phyloP scores from a whole-genome alignment of 2,113 vertebrate species.

The Variabilichromis moorii region DNA sequence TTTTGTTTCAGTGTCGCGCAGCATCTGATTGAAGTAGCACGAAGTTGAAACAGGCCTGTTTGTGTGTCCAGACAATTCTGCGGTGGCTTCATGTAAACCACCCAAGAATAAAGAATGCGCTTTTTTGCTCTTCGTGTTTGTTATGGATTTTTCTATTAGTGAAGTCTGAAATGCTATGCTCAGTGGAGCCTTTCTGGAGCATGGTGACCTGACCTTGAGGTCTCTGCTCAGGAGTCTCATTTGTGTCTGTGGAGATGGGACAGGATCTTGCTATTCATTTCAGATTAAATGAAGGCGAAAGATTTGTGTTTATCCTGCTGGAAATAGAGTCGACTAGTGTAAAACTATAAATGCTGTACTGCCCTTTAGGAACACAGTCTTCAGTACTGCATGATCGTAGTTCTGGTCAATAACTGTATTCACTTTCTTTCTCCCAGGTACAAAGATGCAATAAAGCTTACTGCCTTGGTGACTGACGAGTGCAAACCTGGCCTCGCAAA shows the following conservation, averaged over 20 bases:
- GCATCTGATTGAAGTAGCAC: neutral
- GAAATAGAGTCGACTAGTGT: neutral
- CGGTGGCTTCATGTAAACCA: neutral
- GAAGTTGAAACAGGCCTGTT: neutral
- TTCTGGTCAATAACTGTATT: neutral
- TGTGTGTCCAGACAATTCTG: neutral
- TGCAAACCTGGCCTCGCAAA: neutral
- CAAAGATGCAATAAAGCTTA: neutral
- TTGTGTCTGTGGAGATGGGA: neutral
- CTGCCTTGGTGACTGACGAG: neutral
- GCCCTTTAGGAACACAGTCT: neutral
- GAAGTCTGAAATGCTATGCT: neutral
- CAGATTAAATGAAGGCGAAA: neutral
- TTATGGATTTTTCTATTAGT: neutral
- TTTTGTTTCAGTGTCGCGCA: neutral
- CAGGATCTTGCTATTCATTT: neutral
- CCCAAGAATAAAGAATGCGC: neutral
- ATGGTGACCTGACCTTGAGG: neutral
- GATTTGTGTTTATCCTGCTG: neutral
- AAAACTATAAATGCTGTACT: neutral
- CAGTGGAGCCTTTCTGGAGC: neutral
- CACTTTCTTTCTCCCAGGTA: neutral
- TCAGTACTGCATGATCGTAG: neutral
- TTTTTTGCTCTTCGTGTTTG: neutral
- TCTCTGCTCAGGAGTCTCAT: neutral